Evolutionary conservation across 64 coral and sea anemone species (phyloP).

Genomic region (Hydrozoanthus tunicans): DNA sequence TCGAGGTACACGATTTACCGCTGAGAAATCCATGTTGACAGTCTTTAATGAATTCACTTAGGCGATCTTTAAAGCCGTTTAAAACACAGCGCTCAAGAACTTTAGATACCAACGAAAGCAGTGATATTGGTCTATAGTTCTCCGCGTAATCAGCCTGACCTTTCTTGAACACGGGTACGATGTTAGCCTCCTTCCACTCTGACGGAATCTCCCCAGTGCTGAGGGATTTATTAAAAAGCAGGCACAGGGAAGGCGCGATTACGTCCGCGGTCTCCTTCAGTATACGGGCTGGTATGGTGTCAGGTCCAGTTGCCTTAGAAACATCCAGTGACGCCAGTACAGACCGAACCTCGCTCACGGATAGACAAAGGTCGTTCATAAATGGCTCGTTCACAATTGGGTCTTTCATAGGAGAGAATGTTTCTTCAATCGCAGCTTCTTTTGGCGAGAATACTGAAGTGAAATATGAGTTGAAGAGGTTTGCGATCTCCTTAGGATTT

Average conservation of each 20-base stretch:
- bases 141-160: neutral
- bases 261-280: neutral
- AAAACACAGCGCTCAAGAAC: neutral
- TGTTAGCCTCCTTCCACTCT: neutral
- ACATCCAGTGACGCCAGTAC: neutral
- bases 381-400: no score
- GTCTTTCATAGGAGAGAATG: no score
- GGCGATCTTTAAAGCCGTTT: neutral
- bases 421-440: no score
- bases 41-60: constrained; percentile 1
- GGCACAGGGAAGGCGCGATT: neutral
- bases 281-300: neutral
- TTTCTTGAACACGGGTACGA: neutral
- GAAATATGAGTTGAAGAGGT: no score
- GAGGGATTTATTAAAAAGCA: constrained; percentile 5
- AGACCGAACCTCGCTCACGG: neutral
- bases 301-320: neutral
- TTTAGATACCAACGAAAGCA: neutral
- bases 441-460: no score
- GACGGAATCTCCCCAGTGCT: neutral
- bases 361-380: neutral
- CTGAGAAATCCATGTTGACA: neutral
- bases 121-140: neutral
- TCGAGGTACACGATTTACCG: no score
- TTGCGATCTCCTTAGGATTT: no score